phyloP scores from a whole-genome alignment of 2,888 invertebrate genomes.

The Sinopyrophorus schimmeli region DNA sequence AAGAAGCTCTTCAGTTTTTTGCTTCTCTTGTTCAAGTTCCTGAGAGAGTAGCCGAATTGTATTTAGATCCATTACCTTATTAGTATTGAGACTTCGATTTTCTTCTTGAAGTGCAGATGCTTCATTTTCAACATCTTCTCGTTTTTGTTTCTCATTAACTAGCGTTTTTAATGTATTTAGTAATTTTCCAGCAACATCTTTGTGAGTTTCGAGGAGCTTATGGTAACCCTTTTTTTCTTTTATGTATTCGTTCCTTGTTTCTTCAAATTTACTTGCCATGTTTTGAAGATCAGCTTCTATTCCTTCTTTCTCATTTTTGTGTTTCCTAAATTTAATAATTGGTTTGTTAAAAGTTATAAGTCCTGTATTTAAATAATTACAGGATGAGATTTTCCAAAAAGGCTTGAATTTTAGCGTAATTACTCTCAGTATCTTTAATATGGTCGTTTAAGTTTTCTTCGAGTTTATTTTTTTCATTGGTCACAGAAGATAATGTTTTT shows the following conservation, averaged over 20 bases:
- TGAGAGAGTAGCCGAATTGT: slow-evolving; percentile 1
- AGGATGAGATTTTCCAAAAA: too few relatives aligned
- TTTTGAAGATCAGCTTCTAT: slow-evolving; percentile 34
- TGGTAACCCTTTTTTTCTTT: slow-evolving; percentile 37
- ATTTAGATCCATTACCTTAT: too few relatives aligned
- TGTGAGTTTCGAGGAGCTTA: slow-evolving; percentile 41
- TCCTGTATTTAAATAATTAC: too few relatives aligned
- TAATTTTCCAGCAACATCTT: slow-evolving; percentile 43
- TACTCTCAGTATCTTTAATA: too few relatives aligned
- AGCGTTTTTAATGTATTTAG: slow-evolving; percentile 41
- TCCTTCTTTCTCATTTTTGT: slow-evolving; percentile 30
- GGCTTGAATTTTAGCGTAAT: too few relatives aligned
- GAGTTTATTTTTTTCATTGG: slow-evolving; percentile 1
- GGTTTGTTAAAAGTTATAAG: too few relatives aligned
- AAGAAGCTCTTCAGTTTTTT: not conserved
- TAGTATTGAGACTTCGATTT: too few relatives aligned
- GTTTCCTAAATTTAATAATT: slow-evolving; percentile 30
- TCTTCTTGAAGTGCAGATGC: too few relatives aligned
- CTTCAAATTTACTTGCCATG: slow-evolving; percentile 33
- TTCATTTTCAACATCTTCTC: too few relatives aligned
- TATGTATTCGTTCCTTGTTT: slow-evolving; percentile 32
- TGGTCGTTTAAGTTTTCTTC: not conserved
- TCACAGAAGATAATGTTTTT: not conserved
- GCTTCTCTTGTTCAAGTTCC: slow-evolving; percentile 17
- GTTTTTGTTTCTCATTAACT: slow-evolving; percentile 41